Conservation (phyloP, 1,140 invertebrate genomes). For the Brachionus calyciflorus region DNA sequence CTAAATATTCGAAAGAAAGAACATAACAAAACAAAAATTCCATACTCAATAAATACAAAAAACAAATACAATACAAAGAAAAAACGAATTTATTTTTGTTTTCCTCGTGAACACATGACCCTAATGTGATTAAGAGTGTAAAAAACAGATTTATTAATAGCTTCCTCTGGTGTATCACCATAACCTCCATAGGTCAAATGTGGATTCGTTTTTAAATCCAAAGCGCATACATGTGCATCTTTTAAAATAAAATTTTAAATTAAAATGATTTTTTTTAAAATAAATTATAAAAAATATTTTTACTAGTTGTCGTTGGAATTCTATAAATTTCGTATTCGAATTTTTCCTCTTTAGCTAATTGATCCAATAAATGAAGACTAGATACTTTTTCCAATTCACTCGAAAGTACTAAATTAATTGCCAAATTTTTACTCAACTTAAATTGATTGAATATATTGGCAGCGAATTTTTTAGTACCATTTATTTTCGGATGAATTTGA, state of each 20-base stretch:
- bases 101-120: constrained; percentile 26
- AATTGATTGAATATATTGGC: constrained; percentile 19
- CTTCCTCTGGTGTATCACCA: not conserved
- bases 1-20: too few species aligned
- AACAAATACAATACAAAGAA: not conserved
- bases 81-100: not conserved
- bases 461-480: not conserved
- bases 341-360: constrained; percentile 12
- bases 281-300: not conserved
- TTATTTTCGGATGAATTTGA: not conserved
- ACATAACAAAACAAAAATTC: not conserved
- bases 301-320: not conserved
- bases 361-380: not conserved
- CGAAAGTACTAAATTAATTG: not conserved
- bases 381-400: not conserved
- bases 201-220: constrained; percentile 15
- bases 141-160: not conserved
- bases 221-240: not conserved
- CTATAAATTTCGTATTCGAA: constrained; percentile 28
- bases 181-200: constrained; percentile 28
- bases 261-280: not conserved
- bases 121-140: constrained; percentile 28
- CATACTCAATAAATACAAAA: not conserved
- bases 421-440: constrained; percentile 8
- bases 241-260: not conserved